Percentiles rank a stretch among this genome's conserved stretches.
Evolutionary conservation across 2,888 invertebrate species (phyloP).

Genomic region (Tinea pellionella): DNA sequence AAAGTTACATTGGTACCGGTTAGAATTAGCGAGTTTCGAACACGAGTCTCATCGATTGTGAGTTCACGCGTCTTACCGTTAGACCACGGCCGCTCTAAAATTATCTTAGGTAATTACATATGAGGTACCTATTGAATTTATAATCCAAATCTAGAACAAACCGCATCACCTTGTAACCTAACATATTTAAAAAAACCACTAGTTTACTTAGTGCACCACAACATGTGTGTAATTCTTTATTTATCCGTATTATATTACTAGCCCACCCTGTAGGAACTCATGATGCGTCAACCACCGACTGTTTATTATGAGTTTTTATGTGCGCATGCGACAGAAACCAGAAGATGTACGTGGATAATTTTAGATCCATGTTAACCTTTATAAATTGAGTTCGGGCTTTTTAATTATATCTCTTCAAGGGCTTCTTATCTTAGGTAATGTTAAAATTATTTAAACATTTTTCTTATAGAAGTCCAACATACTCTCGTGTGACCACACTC

Average conservation of each 20-base stretch:
- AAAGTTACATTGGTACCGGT: too few species aligned
- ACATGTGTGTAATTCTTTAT: neutral
- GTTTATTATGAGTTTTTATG: conserved; percentile 11
- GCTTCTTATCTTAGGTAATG: neutral
- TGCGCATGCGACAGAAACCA: conserved; percentile 51
- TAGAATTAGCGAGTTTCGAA: too few species aligned
- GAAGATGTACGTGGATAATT: conserved; percentile 46
- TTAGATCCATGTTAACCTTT: conserved; percentile 52
- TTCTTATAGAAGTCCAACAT: too few species aligned
- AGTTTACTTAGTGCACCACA: neutral
- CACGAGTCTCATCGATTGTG: too few species aligned
- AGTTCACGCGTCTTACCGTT: too few species aligned
- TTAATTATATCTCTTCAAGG: neutral
- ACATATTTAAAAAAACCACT: neutral
- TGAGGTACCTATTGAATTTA: too few species aligned
- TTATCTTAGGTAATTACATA: too few species aligned
- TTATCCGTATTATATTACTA: conserved; percentile 3
- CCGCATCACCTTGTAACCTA: neutral
- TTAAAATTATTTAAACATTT: too few species aligned
- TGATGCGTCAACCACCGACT: conserved; percentile 9
- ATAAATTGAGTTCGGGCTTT: neutral
- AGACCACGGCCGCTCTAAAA: too few species aligned
- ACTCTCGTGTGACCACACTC: too few species aligned
- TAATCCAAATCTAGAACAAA: neutral
- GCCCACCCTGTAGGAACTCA: conserved; percentile 2